A percentile compares a stretch with the other conserved stretches of the same genome.
Conservation (phyloP, 2,113 vertebrate genomes). For the Pangasianodon gigas region DNA sequence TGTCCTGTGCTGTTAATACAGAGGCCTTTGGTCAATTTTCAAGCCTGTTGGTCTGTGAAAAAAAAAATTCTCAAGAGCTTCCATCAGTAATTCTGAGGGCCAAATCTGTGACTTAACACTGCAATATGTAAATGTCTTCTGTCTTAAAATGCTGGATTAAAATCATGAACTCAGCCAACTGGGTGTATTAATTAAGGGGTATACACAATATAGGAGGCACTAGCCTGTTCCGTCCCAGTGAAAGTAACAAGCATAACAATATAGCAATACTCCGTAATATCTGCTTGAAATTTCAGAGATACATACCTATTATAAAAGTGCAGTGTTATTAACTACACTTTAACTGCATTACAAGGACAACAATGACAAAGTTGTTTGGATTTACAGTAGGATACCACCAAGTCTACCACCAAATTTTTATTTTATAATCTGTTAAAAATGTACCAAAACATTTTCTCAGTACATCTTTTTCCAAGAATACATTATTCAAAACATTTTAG, state of each 20-base stretch:
- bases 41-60: neutral
- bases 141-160: slow-evolving; percentile 29
- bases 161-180: neutral
- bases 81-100: neutral
- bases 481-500: neutral
- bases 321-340: neutral
- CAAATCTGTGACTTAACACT: slow-evolving; percentile 11
- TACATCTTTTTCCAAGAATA: neutral
- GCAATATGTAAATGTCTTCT: slow-evolving; percentile 21
- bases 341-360: neutral
- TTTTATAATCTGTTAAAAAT: neutral
- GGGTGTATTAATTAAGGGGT: neutral
- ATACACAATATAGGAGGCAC: neutral
- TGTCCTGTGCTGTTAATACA: neutral
- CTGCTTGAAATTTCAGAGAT: neutral
- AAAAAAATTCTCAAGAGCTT: neutral
- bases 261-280: neutral
- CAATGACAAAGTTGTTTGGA: neutral
- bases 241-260: neutral
- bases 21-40: slow-evolving; percentile 4
- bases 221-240: neutral
- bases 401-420: neutral
- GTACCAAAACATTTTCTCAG: neutral
- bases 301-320: neutral
- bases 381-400: neutral